Evolutionary conservation across 2,797 vertebrate genomes (phyloP), one percentile per base, ranked within the genome.

Genomic region (Sus cebifrons): DNA sequence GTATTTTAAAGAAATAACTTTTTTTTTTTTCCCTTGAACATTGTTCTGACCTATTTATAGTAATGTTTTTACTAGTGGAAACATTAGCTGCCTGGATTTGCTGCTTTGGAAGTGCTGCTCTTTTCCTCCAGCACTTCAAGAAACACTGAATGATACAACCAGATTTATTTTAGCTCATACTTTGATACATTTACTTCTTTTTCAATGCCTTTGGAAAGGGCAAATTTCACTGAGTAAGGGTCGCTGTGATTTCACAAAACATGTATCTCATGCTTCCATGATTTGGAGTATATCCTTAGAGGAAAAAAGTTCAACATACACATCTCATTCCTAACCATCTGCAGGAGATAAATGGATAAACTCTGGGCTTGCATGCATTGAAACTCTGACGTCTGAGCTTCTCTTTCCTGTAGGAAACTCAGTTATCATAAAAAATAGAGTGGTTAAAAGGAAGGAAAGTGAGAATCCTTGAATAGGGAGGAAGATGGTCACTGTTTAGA

Each of bases 371-470:
- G 15, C 2, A 0, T 65, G 12, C n/a, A 12, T 78, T 93, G 73
- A 70, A 88, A 84, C 94, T 85, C 9, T 75, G 67, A 85, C 12
- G 74, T 68, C 74, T 73, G 27, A 94, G 27, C 52, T 89, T 70
- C 36, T 68, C 11, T 89, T 71, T 92, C 58, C 36, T 89, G 16
- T 93, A n/a, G 58, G n/a, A 91, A 91, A n/a, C 49, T 84, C 40
- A 40, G 73, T 73, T 89, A 75, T n/a, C 65, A 65, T 56, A 29
- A 32, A 65, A 56, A 81, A 84, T 29, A 89, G 20, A 71, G 0
- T 27, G 29, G n/a, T 6, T 18, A 15, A 89, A 29, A 77, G n/a
- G 25, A 95, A 82, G 16, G 17, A 91, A 96, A 90, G 36, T 32
- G 36, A 91, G n/a, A 89, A 0, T 13, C 40, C 21, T 95, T 92